phyloP scores from a whole-genome alignment of 1,140 invertebrate genomes.

The Trachymyrmex septentrionalis region DNA sequence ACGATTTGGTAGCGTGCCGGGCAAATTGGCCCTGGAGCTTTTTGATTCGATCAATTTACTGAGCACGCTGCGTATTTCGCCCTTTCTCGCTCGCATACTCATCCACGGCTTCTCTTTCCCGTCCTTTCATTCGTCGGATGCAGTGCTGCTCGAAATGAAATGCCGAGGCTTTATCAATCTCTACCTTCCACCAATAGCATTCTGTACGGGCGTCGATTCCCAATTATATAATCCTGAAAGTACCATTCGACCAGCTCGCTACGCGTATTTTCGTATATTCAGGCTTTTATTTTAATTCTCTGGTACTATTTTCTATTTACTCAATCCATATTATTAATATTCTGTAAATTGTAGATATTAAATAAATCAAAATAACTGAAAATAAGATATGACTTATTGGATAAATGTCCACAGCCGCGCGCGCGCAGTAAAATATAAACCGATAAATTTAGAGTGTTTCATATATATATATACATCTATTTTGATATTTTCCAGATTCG shows the following conservation, averaged over 20 bases:
- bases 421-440: neutral
- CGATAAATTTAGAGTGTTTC: neutral
- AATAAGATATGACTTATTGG: neutral
- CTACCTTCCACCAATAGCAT: slow-evolving; percentile 64
- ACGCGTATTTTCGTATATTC: neutral
- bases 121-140: slow-evolving; percentile 50
- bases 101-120: slow-evolving; percentile 7
- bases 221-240: slow-evolving; percentile 69
- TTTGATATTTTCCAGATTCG: neutral
- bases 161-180: slow-evolving; percentile 74
- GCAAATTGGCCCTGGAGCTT: slow-evolving; percentile 73
- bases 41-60: slow-evolving; percentile 78
- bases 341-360: neutral
- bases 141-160: slow-evolving; percentile 51
- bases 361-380: neutral
- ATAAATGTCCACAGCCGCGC: neutral
- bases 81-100: slow-evolving; percentile 23
- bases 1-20: slow-evolving; percentile 62
- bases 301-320: neutral
- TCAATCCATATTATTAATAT: neutral
- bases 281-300: neutral
- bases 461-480: neutral
- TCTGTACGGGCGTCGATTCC: slow-evolving; percentile 49
- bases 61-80: slow-evolving; percentile 67
- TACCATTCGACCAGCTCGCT: slow-evolving; percentile 44